A percentile compares a stretch with the other conserved stretches of the same genome.
Conservation (phyloP, 2,113 vertebrate species). For the Notothenia coriiceps region DNA sequence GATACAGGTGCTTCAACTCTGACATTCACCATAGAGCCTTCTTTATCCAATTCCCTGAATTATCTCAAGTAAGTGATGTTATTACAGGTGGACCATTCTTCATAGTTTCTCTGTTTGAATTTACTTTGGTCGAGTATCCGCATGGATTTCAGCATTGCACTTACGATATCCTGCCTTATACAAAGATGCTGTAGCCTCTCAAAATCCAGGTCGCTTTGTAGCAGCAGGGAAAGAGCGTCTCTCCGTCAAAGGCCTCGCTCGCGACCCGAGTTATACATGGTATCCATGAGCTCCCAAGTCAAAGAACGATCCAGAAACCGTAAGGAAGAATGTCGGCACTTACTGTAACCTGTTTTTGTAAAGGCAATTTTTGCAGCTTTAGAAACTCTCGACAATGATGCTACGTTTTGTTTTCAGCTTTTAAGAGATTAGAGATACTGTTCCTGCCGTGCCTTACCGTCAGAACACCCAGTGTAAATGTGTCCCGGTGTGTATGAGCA, state of each 20-base stretch:
- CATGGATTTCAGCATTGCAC: slow-evolving; percentile 22
- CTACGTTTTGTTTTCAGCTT: slow-evolving; percentile 25
- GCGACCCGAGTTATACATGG: slow-evolving; percentile 86
- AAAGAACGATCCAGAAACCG: slow-evolving; percentile 26
- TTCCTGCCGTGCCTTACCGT: slow-evolving; percentile 51
- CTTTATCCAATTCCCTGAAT: slow-evolving; percentile 34
- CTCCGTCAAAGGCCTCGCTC: slow-evolving; percentile 14
- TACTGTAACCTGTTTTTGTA: slow-evolving; percentile 13
- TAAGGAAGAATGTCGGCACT: slow-evolving; percentile 38
- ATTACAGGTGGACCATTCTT: slow-evolving; percentile 21
- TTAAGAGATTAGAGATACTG: slow-evolving; percentile 8
- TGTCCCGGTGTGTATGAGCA: slow-evolving; percentile 47
- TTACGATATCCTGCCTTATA: slow-evolving; percentile 45
- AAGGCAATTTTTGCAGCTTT: slow-evolving; percentile 5
- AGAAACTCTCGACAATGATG: slow-evolving; percentile 26
- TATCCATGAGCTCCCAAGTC: slow-evolving; percentile 86
- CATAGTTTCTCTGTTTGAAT: slow-evolving; percentile 28
- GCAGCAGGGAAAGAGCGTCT: slow-evolving; percentile 28
- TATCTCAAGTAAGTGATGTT: slow-evolving; percentile 25
- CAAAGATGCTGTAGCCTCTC: slow-evolving; percentile 37
- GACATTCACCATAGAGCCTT: slow-evolving; percentile 29
- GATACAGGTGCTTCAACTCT: slow-evolving; percentile 36
- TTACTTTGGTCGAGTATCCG: slow-evolving; percentile 14
- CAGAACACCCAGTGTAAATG: slow-evolving; percentile 21
- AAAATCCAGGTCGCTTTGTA: slow-evolving; percentile 25